A percentile compares a stretch with the other conserved stretches of the same genome.
phyloP scores from a whole-genome alignment of 2,113 vertebrate species.

The Brevimyrus niger region DNA sequence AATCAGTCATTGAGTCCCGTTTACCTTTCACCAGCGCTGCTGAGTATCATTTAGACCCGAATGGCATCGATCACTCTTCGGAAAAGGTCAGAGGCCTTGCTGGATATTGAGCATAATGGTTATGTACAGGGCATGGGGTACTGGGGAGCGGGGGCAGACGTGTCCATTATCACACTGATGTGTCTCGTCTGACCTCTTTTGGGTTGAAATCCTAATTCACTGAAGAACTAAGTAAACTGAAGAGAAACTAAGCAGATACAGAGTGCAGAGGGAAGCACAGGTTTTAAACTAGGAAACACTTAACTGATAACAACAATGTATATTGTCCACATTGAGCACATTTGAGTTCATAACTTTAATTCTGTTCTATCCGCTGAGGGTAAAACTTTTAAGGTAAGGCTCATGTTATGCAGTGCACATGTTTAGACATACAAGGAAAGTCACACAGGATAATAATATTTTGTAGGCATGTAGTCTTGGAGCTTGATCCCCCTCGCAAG shows the following conservation, averaged over 20 bases:
- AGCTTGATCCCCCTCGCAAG: not conserved
- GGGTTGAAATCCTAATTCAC: not conserved
- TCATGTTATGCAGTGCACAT: not conserved
- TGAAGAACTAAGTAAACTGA: not conserved
- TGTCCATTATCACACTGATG: not conserved
- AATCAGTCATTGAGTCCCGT: not conserved
- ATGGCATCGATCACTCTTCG: not conserved
- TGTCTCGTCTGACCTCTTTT: not conserved
- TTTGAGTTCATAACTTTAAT: not conserved
- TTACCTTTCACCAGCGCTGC: not conserved
- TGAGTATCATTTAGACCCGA: not conserved
- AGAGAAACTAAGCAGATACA: not conserved
- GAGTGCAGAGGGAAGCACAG: not conserved
- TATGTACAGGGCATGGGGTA: not conserved
- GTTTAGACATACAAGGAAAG: not conserved
- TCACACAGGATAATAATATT: not conserved
- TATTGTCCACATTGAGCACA: not conserved
- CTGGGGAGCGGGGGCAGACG: not conserved
- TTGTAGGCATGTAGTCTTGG: not conserved
- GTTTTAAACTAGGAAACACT: not conserved
- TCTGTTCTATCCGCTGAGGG: not conserved
- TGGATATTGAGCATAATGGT: not conserved
- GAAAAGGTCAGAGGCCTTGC: not conserved
- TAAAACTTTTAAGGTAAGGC: not conserved
- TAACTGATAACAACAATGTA: not conserved